Base-by-base conservation (phyloP, 2,888 invertebrate genomes). In the Cordilura impudica region DNA sequence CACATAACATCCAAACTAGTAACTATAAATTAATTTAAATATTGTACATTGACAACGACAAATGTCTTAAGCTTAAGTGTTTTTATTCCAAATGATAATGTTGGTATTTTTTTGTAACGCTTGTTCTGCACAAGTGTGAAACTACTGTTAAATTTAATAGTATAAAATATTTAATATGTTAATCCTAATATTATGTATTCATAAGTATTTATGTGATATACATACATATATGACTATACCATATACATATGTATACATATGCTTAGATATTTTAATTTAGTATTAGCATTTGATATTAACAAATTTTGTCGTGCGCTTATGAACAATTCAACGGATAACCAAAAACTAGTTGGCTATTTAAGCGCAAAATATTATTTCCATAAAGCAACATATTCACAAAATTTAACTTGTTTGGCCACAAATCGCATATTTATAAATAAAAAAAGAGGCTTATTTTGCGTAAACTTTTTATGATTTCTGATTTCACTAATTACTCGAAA, bases 11-110 rank as follows among this genome's bases (percentile, higher is more conserved):
- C 16, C 6, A 74, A 74, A 74, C 78, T 58, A 73, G 51, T 60
- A 60, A 70, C 58, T 56, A 74, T 74, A 74, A 78, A 78, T 78
- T 78, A 78, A 70, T 74, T 74, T 65, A 65, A 76, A 67, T 70
- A 81, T 85, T 45, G 45, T 45, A 51, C 60, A 84, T 85, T 86
- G 86, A 87, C 87, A 87, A 82, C 85, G 83, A 86, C 85, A 83
- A 87, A 87, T 87, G 85, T 81, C 65, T 71, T 63, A 75, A 82
- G 76, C 54, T 39, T 70, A 19, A 54, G 45, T 67, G 56, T 75
- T 71, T 72, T 31, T 61, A 53, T 26, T 19, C 18, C 16, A 16
- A 67, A n/a, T 31, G 8, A 54, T 4, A 26, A 3, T 12, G 23
- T 23, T 29, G 12, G 16, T 53, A 26, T 54, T 49, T 65, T 47